These are phyloP conservation scores for Tragelaphus oryx DNA, from an alignment of 2,797 vertebrate species.

Conservation along the genomic window DNA sequence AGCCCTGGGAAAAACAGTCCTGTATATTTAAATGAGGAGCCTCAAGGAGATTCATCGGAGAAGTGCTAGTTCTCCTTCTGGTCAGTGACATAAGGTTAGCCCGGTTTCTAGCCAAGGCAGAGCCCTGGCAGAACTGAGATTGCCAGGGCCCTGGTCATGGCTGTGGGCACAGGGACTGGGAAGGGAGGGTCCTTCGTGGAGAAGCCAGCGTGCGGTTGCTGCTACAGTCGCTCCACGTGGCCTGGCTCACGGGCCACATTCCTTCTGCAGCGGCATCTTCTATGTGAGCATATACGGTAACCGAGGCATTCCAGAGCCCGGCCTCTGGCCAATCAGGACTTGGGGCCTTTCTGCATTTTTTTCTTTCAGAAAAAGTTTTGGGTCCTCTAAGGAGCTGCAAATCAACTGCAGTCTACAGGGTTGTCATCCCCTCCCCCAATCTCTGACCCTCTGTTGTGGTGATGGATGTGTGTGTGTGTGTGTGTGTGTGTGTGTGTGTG, in stretches of 20 bases:
- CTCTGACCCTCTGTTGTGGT: not conserved
- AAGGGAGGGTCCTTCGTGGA: not conserved
- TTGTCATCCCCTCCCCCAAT: not conserved
- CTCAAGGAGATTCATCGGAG: not conserved
- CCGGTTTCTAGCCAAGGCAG: not conserved
- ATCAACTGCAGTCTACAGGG: not conserved
- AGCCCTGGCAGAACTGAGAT: not conserved
- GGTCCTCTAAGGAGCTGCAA: constrained; percentile 56
- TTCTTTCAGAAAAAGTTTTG: constrained; percentile 45
- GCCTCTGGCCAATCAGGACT: constrained; percentile 38
- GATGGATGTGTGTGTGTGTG: not conserved
- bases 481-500: not conserved
- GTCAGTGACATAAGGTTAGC: not conserved
- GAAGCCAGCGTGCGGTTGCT: not conserved
- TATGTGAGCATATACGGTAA: constrained; percentile 60
- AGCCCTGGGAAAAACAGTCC: not conserved
- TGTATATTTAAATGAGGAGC: not conserved
- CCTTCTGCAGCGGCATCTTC: not conserved
- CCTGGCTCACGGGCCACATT: not conserved
- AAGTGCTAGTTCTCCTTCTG: not conserved
- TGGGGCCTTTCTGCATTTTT: constrained; percentile 30
- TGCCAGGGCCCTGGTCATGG: not conserved
- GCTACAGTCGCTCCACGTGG: not conserved
- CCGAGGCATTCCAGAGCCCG: constrained; percentile 33
- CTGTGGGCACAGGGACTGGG: not conserved